Evolutionary conservation across 1,140 invertebrate genomes (phyloP).

Genomic region (Drosophila sucinea): DNA sequence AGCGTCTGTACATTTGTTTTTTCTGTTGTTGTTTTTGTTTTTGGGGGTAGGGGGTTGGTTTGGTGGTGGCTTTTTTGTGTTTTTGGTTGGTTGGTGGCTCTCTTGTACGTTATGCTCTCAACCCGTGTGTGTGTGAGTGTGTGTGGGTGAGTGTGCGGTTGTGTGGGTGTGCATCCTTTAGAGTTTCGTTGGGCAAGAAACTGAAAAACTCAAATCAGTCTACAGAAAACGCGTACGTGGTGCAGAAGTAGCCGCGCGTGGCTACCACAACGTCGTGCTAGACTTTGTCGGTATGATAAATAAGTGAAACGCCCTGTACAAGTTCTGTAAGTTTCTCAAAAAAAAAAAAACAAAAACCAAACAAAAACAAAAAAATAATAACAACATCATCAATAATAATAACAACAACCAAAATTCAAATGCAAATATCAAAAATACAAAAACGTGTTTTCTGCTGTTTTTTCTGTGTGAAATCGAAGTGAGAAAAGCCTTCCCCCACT

Average conservation of each 20-base stretch:
- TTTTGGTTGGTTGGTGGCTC: conserved; percentile 26
- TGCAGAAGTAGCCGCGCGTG: conserved; percentile 83
- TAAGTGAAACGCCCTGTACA: conserved; percentile 83
- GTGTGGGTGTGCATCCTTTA: conserved; percentile 61
- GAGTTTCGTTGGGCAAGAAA: conserved; percentile 62
- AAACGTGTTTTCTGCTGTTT: conserved; percentile 41
- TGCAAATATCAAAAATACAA: conserved; percentile 34
- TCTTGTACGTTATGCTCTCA: conserved; percentile 25
- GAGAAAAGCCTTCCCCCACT: conserved; percentile 11
- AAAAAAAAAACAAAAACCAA: conserved; percentile 4
- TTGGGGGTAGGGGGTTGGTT: conserved; percentile 35
- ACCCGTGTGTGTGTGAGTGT: conserved; percentile 32
- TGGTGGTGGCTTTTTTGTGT: conserved; percentile 50
- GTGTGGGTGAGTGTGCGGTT: conserved; percentile 47
- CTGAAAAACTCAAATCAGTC: conserved; percentile 82
- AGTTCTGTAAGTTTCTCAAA: conserved; percentile 82
- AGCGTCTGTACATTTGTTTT: conserved; percentile 49
- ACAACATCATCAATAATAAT: conserved; percentile 27
- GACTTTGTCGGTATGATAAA: conserved; percentile 83
- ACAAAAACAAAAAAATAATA: conserved; percentile 34
- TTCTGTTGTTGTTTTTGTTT: conserved; percentile 33
- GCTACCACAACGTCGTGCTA: conserved; percentile 83
- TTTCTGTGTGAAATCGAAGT: conserved; percentile 34
- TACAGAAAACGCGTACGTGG: conserved; percentile 83
- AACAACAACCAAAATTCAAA: background rate